Base-by-base conservation (phyloP, 1,140 invertebrate species). In the Zeugodacus cucurbitae region DNA sequence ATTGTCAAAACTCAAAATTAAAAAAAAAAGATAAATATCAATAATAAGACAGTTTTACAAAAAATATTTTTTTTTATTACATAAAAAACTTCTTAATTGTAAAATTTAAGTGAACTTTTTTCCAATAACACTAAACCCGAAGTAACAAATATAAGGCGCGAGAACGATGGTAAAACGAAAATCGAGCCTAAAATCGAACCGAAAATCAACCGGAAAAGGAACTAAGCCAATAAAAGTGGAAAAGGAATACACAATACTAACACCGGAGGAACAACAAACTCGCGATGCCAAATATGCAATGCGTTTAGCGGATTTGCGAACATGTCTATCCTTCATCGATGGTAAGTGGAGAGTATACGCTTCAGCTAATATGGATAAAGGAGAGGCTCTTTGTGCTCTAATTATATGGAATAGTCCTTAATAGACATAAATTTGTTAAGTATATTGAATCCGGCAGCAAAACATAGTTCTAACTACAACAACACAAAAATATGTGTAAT, bases 201-300 rank as follows among this genome's bases (percentile, higher is more conserved):
- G 2, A 54, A 22, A 22, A 8, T 20, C 10, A 17, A 10, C 29
- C 32, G 70, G 37, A 26, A 82, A 44, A 82, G 74, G 41, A n/a
- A 48, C 4, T 48, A 82, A 82, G 7, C 4, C 34, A 74, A 1
- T 11, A 74, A 82, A 82, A 82, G 5, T 48, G 3, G 74, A 82
- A 82, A 87, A 87, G 22, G 87, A 64, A 34, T 70, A 64, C 62
- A 26, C 14, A 37, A 26, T 87, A 32, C 11, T 87, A 22, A 87
- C 58, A 3, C 2, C 48, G 34, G 87, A 87, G n/a, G 87, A 87
- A n/a, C 54, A 59, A 32, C 34, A 62, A n/a, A n/a, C 62, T 2
- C 87, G 87, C 6, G 87, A 87, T 59, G 26, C 59, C 3, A 87
- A 87, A 54, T 70, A 87, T 41, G 58, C 41, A 29, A 48, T 54